Conservation (phyloP, 2,888 invertebrate genomes). For the Drosophila pseudotakahashii region DNA sequence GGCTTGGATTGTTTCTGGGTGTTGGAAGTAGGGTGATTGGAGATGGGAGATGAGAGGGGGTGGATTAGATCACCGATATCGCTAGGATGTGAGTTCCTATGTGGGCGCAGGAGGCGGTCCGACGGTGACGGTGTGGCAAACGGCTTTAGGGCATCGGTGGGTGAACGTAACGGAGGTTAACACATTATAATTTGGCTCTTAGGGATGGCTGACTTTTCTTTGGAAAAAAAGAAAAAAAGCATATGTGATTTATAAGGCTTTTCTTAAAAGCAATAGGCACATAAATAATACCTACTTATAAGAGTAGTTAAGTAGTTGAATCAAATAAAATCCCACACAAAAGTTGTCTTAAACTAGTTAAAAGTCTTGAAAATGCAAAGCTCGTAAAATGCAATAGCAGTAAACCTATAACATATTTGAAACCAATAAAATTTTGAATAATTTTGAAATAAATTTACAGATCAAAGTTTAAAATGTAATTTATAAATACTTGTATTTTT, state of each 20-base stretch:
- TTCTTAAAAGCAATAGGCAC: background rate
- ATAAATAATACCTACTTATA: background rate
- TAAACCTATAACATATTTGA: too few relatives aligned
- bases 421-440: too few relatives aligned
- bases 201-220: background rate
- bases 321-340: background rate
- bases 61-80: constrained; percentile 8
- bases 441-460: too few relatives aligned
- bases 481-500: too few relatives aligned
- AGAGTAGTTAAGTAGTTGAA: background rate
- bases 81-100: background rate
- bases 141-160: constrained; percentile 30
- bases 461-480: too few relatives aligned
- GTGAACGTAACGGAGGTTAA: constrained; percentile 33
- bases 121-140: constrained; percentile 6
- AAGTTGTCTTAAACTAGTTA: background rate
- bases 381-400: too few relatives aligned
- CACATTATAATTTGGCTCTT: constrained; percentile 6
- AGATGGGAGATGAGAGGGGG: background rate
- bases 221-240: background rate
- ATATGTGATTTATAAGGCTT: background rate
- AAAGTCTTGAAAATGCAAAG: too few relatives aligned
- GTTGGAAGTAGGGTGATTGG: background rate
- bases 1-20: constrained; percentile 15
- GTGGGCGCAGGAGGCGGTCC: constrained; percentile 9